Percentiles rank a stretch among this genome's conserved stretches.
Evolutionary conservation across 2,888 invertebrate species (phyloP).

Genomic region (Gerosis bhagava): DNA sequence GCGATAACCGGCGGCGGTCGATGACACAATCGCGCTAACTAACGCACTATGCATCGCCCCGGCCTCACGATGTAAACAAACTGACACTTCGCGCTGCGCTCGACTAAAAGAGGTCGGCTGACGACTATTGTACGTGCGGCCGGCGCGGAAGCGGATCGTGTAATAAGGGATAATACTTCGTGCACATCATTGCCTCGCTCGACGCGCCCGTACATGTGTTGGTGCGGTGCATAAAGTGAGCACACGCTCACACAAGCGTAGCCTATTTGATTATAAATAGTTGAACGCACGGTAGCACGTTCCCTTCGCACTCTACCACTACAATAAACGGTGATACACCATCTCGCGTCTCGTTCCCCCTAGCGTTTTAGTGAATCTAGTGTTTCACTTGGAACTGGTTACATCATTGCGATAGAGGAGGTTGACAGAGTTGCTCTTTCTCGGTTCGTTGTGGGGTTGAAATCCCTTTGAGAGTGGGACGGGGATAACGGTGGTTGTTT

Average conservation of each 20-base stretch:
- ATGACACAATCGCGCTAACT: constrained; percentile 74
- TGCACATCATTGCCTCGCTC: constrained; percentile 79
- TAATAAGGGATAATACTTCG: constrained; percentile 80
- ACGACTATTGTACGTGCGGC: constrained; percentile 74
- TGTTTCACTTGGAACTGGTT: constrained; percentile 62
- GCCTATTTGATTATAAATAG: constrained; percentile 79
- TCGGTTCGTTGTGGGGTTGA: constrained; percentile 47
- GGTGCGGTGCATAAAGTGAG: constrained; percentile 74
- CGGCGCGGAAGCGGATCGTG: constrained; percentile 73
- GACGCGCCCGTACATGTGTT: constrained; percentile 51
- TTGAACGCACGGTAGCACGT: constrained; percentile 80
- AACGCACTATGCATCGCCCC: constrained; percentile 71
- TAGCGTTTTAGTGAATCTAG: constrained; percentile 34
- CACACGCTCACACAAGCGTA: constrained; percentile 62
- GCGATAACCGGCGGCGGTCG: constrained; percentile 67
- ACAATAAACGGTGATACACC: constrained; percentile 68
- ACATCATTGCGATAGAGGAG: constrained; percentile 66
- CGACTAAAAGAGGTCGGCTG: constrained; percentile 68
- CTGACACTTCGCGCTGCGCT: constrained; percentile 60
- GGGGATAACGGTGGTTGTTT: constrained; percentile 46
- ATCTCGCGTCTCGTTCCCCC: constrained; percentile 53
- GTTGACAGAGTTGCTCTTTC: constrained; percentile 50
- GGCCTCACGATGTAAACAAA: constrained; percentile 73
- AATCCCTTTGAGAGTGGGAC: constrained; percentile 50
- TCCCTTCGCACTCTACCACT: constrained; percentile 76